These are phyloP conservation scores for Lepus oiostolus DNA, from an alignment of 2,797 vertebrate genomes.

Conservation along the genomic window DNA sequence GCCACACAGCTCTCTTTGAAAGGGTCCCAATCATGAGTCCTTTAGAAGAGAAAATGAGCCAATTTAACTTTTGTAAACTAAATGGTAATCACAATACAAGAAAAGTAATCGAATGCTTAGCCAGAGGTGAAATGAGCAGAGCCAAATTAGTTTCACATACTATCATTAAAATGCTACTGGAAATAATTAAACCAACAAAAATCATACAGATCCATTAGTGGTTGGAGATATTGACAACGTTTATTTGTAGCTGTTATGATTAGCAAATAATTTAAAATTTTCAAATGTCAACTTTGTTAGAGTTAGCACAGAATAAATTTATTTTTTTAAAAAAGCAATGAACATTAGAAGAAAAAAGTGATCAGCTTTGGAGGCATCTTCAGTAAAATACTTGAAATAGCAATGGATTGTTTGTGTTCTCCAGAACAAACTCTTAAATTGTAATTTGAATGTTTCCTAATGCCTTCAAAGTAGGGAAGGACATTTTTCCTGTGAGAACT, in stretches of 20 bases:
- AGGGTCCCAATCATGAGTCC: conserved; percentile 41
- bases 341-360: background rate
- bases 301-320: background rate
- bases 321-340: background rate
- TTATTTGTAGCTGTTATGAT: conserved; percentile 54
- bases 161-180: background rate
- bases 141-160: conserved; percentile 14
- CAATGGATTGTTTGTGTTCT: conserved; percentile 49
- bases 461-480: conserved; percentile 62
- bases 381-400: conserved; percentile 62
- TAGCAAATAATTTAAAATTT: conserved; percentile 57
- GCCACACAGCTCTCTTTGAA: conserved; percentile 3
- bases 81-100: conserved; percentile 28
- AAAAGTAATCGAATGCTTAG: conserved; percentile 12
- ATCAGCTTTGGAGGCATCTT: background rate
- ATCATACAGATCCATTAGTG: conserved; percentile 24
- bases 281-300: conserved; percentile 34
- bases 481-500: conserved; percentile 54
- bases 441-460: conserved; percentile 64
- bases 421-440: conserved; percentile 65
- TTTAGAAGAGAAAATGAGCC: conserved; percentile 63
- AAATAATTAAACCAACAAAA: conserved; percentile 46
- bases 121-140: conserved; percentile 20
- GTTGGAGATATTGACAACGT: conserved; percentile 57
- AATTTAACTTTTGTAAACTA: conserved; percentile 60